Base-by-base conservation (phyloP, 64 coral and sea anemone species). In the Porites lutea region DNA sequence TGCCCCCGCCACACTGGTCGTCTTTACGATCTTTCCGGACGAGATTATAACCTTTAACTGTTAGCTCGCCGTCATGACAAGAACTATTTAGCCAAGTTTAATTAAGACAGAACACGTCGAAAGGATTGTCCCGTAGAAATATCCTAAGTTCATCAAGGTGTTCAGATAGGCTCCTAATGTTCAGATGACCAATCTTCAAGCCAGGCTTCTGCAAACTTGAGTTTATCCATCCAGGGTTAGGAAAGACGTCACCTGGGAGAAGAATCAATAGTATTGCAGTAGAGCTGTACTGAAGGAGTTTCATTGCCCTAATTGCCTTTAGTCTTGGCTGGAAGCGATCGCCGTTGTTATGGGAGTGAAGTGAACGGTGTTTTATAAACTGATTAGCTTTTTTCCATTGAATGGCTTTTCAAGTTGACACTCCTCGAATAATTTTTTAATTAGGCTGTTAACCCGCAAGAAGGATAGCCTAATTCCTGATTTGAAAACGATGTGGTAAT, bases 151-250 rank as follows among this genome's bases (percentile, higher is more conserved):
- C 72, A 52, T 88, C 86, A 37, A 74, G 27, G 20, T 88, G 86
- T 88, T 88, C 55, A 5, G 86, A 52, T 75, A 88, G 11, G 48
- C 70, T 88, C 13, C 69, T 44, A 18, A 64, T 64, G 15, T 64
- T 64, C 61, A 64, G 23, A 23, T 88, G 86, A 23, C 15, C 67
- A 48, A 75, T 88, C 10, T 75, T 88, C 59, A 88, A 74, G n/a
- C 68, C 86, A 52, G 86, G 52, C 55, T 57, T 52, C 4, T 74
- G 46, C 63, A 88, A 48, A 74, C 46, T 53, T 27, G 70, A 51
- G 27, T 88, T 57, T 18, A 20, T 72, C 85, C 85, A 88, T 14
- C 85, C 85, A 88, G 61, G 85, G 64, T 88, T 88, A 19, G 85
- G 85, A 8, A 68, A 74, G 4, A 88, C 68, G 74, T 75, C 86